A percentile compares a stretch with the other conserved stretches of the same genome.
Conservation (phyloP, 2,797 vertebrate genomes). For the Remorina albescens region DNA sequence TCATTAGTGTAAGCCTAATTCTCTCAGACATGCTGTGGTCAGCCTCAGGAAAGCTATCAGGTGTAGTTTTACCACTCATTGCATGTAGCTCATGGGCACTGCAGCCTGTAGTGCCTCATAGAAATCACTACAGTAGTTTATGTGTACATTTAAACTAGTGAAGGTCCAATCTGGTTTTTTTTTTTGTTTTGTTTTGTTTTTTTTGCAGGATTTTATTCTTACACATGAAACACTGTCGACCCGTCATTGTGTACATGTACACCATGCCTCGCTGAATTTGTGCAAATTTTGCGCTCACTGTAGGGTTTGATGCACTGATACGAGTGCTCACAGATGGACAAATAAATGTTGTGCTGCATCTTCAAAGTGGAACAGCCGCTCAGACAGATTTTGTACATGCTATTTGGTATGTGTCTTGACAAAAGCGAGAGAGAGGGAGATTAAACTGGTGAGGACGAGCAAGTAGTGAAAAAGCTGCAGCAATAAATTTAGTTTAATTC, state of each 20-base stretch:
- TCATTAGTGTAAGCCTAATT: conserved; percentile 71
- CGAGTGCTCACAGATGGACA: conserved; percentile 46
- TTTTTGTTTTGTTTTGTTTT: not conserved
- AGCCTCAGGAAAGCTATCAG: conserved; percentile 70
- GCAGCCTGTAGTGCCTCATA: conserved; percentile 26
- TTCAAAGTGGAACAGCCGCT: conserved; percentile 40
- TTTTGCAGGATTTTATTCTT: conserved; percentile 7
- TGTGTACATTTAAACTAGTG: conserved; percentile 20
- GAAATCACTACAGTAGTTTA: conserved; percentile 42
- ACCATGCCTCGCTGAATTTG: conserved; percentile 18
- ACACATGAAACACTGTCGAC: conserved; percentile 8
- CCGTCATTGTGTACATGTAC: conserved; percentile 5
- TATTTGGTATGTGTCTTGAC: not conserved
- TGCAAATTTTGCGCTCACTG: conserved; percentile 12
- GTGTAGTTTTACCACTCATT: conserved; percentile 65
- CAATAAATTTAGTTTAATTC: conserved; percentile 38
- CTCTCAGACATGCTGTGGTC: conserved; percentile 66
- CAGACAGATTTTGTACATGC: conserved; percentile 42
- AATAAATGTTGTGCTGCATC: conserved; percentile 28
- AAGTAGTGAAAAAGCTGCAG: conserved; percentile 28
- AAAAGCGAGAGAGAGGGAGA: conserved; percentile 8
- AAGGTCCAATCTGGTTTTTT: conserved; percentile 13
- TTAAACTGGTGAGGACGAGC: conserved; percentile 23
- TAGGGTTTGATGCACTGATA: conserved; percentile 38
- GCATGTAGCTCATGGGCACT: conserved; percentile 53